Evolutionary conservation across 2,113 vertebrate genomes (phyloP).

Genomic region (Galemys pyrenaicus): DNA sequence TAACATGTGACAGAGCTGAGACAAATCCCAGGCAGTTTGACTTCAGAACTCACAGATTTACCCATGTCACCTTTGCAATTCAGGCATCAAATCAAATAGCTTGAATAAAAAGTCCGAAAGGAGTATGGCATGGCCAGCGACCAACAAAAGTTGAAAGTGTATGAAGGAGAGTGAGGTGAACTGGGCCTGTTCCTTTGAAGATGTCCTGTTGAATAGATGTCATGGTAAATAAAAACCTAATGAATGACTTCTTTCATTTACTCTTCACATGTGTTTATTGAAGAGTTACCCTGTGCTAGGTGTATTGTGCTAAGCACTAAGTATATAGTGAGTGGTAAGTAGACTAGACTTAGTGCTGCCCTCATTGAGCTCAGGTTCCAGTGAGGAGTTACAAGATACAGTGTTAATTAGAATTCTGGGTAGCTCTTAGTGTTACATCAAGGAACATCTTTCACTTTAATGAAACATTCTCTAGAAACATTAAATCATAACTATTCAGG

Average conservation of each 20-base stretch:
- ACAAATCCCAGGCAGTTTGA: neutral
- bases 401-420: neutral
- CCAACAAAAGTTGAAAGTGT: neutral
- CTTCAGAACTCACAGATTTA: neutral
- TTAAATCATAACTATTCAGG: constrained; percentile 16
- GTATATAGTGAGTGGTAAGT: neutral
- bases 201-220: neutral
- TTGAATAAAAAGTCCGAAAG: constrained; percentile 2
- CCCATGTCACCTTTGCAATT: neutral
- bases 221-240: constrained; percentile 5
- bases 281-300: neutral
- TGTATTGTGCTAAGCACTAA: neutral
- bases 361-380: neutral
- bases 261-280: neutral
- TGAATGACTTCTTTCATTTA: neutral
- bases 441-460: constrained; percentile 40
- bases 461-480: constrained; percentile 15
- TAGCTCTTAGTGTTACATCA: neutral
- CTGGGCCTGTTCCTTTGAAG: neutral
- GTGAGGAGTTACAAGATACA: neutral
- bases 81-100: neutral
- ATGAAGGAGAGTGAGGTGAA: neutral
- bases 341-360: neutral
- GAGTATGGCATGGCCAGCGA: neutral
- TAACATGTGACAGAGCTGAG: constrained; percentile 36